A percentile compares a stretch with the other conserved stretches of the same genome.
These are phyloP conservation scores for Archocentrus centrarchus DNA, from an alignment of 2,113 vertebrate genomes.

Conservation along the genomic window DNA sequence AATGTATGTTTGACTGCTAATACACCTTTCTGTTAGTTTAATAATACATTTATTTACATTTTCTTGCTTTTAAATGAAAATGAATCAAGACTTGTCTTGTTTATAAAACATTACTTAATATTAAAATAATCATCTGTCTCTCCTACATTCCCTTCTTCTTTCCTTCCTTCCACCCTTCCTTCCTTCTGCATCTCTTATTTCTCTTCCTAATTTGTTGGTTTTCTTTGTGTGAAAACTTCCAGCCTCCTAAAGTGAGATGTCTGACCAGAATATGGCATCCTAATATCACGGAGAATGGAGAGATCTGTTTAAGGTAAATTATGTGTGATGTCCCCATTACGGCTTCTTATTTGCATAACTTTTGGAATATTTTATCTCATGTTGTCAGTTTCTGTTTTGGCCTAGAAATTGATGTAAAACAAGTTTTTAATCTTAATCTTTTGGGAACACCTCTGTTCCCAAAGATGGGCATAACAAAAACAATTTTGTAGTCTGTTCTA, in stretches of 20 bases:
- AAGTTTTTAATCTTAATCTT: neutral
- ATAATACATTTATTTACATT: too few relatives aligned
- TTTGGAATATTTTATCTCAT: neutral
- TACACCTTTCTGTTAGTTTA: too few relatives aligned
- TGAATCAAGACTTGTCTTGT: too few relatives aligned
- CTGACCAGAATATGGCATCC: constrained; percentile 99
- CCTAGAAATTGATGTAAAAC: neutral
- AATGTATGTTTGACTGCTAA: too few relatives aligned
- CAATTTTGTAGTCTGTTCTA: neutral
- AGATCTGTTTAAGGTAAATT: constrained; percentile 95
- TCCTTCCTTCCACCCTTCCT: too few relatives aligned
- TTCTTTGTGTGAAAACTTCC: constrained; percentile 37
- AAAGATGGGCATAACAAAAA: neutral
- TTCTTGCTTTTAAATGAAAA: too few relatives aligned
- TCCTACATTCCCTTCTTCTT: too few relatives aligned
- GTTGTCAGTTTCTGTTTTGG: neutral
- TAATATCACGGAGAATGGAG: constrained; percentile 97
- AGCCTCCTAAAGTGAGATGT: constrained; percentile 99
- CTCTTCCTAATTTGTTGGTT: neutral
- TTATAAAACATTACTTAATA: neutral
- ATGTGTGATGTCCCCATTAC: neutral
- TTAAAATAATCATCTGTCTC: neutral
- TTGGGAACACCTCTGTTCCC: neutral
- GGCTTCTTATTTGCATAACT: too few relatives aligned
- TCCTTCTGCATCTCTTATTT: too few relatives aligned